Base-by-base conservation (phyloP, 1,140 invertebrate species). In the Tetraneura akinire region DNA sequence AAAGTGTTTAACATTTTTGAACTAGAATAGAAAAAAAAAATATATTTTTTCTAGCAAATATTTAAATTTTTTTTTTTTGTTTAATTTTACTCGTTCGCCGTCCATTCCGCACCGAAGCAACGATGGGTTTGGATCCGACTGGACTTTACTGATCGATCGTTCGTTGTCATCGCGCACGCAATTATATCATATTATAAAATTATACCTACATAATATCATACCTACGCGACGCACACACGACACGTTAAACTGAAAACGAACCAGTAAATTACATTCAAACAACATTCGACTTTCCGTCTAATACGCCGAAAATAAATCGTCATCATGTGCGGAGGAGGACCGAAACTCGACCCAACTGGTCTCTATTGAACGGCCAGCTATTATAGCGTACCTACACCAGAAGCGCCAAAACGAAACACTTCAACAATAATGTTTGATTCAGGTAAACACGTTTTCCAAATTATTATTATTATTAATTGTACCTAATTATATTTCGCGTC, bases 41-140 rank as follows among this genome's bases (percentile, higher is more conserved):
- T n/a, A n/a, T n/a, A n/a, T n/a, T n/a, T n/a, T n/a, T n/a, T n/a
- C n/a, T n/a, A n/a, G n/a, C 23, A 21, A 1, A 14, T 16, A 32
- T 18, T 37, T 64, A 53, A n/a, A 32, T 32, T 53, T 32, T 57
- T 57, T 53, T 32, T 51, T 18, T 23, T 16, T 76, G 45, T 60
- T 55, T 55, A 55, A 45, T 47, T 78, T 45, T 26, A 23, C 14
- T 0, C 6, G 1, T 37, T 8, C 32, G 32, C 8, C 32, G 8
- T 8, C 32, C 3, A 37, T 37, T 8, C 32, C 32, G 3, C 37
- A n/a, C 73, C 29, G 14, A 29, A 74, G 26, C 29, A 74, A 76
- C 73, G 51, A 78, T 78, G 74, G 74, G 74, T 78, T 45, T 78
- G 55, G 74, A 78, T 47, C 74, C 74, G 55, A 78, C 74, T 13